Percentiles rank a stretch among this genome's conserved stretches.
Evolutionary conservation across 2,797 vertebrate species (phyloP).

Genomic region (Propithecus perrieri): DNA sequence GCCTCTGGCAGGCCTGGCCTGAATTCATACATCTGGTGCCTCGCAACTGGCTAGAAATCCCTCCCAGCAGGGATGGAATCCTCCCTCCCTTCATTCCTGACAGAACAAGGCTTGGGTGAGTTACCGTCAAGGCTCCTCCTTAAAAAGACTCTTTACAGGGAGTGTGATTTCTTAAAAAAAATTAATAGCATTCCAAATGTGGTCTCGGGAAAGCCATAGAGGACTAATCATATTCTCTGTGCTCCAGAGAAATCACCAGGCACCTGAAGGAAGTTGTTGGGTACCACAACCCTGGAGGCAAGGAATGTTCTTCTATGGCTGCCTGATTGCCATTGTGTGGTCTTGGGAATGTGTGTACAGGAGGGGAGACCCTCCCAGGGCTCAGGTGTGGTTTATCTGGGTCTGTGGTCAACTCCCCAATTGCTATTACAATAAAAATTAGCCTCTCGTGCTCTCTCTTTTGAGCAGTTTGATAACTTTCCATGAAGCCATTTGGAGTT

Average conservation of each 20-base stretch:
- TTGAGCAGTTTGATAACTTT: conserved; percentile 28
- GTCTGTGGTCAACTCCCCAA: not conserved
- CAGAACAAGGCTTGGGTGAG: not conserved
- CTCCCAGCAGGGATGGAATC: not conserved
- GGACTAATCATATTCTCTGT: not conserved
- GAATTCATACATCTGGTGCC: not conserved
- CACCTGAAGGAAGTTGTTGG: not conserved
- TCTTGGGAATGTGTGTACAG: accelerated
- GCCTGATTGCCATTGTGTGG: not conserved
- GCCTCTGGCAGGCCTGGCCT: not conserved
- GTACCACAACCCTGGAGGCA: not conserved
- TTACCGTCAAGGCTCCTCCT: not conserved
- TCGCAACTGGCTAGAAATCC: not conserved
- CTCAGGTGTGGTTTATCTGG: not conserved
- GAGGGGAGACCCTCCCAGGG: not conserved
- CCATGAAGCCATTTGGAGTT: not conserved
- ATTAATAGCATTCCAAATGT: not conserved
- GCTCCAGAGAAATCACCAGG: not conserved
- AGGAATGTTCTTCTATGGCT: not conserved
- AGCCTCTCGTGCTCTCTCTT: not conserved
- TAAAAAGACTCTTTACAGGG: not conserved
- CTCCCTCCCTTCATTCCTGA: not conserved
- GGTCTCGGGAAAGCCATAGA: not conserved
- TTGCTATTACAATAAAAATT: not conserved
- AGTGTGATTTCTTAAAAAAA: not conserved